Percentiles rank a stretch among this genome's conserved stretches.
Evolutionary conservation across 2,797 vertebrate species (phyloP).

Genomic region (Hyperoplus lanceolatus): DNA sequence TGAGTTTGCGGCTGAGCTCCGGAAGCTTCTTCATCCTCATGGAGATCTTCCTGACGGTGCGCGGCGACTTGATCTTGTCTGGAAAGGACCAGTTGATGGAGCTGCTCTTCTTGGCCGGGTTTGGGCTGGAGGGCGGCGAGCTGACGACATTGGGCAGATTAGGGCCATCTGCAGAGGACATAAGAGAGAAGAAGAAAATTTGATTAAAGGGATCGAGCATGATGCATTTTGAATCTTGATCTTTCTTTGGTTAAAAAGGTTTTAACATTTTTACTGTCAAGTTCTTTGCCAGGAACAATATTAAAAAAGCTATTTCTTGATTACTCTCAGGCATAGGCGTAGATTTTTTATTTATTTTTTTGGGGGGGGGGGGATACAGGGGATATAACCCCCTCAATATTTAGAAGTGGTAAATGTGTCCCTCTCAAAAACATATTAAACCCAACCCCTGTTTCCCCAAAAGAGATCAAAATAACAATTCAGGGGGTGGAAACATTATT

Average conservation of each 20-base stretch:
- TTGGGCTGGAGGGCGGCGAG: constrained; percentile 93
- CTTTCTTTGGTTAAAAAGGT: constrained; percentile 9
- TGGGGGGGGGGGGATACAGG: too few relatives aligned
- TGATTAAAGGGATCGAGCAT: constrained; percentile 25
- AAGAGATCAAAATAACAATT: too few relatives aligned
- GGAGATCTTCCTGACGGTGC: constrained; percentile 97
- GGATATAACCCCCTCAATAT: too few relatives aligned
- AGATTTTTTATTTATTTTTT: too few relatives aligned
- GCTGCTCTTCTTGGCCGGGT: constrained; percentile 92
- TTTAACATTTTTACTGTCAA: constrained; percentile 13
- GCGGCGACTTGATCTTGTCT: constrained; percentile 97
- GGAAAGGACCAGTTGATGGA: constrained; percentile 98
- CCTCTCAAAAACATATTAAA: too few relatives aligned
- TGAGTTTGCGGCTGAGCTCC: constrained; percentile 95
- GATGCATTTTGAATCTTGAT: not conserved
- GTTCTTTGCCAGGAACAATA: constrained; percentile 1
- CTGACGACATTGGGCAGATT: constrained; percentile 83
- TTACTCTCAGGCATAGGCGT: not conserved
- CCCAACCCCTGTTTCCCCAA: too few relatives aligned
- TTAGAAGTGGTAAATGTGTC: too few relatives aligned
- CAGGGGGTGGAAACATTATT: too few relatives aligned
- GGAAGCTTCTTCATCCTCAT: constrained; percentile 99
- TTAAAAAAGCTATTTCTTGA: constrained; percentile 19
- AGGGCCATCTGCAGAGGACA: constrained; percentile 76
- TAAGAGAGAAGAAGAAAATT: constrained; percentile 25